Base-by-base conservation (phyloP, 2,888 invertebrate species). In the Hypercompe scribonia region DNA sequence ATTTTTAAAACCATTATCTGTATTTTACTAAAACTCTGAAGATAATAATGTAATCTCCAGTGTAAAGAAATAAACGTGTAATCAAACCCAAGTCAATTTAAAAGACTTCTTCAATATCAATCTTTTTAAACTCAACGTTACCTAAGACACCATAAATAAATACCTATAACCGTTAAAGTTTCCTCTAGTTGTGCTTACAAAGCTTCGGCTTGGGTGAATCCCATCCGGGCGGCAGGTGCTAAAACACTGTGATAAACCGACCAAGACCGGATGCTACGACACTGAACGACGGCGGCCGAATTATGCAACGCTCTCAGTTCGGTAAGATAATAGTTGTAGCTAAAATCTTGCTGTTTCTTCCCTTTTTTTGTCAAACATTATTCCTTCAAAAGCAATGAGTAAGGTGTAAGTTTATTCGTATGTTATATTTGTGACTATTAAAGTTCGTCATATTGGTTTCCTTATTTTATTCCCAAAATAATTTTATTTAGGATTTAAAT, bases 171-270 rank as follows among this genome's bases (percentile, higher is more conserved):
- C 70, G 79, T 73, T 80, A 84, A 80, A 85, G 86, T 88, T 87
- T 81, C 83, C 83, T 79, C 73, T 80, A 84, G 85, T 84, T 83
- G 81, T 71, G 73, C 73, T 73, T 77, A 77, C 58, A 65, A 82
- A 81, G 83, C 73, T 73, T 76, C 79, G 75, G 70, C 65, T 68
- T 73, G 71, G 81, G 72, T 76, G 73, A 79, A 77, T 81, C 82
- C 86, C 84, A 84, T 86, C 86, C 87, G 87, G 89, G 87, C 80
- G 85, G 84, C 87, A 88, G 88, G 90, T 88, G 90, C 85, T 87
- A 89, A 88, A 88, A 88, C 87, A 87, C 79, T 85, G 81, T 86
- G 88, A 89, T 88, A 88, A 87, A 87, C 84, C 84, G 81, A 75
- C 85, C 81, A 81, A 81, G 73, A 72, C 74, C 82, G 87, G 86